Base-by-base conservation (phyloP, 2,113 vertebrate genomes). In the Geococcyx californianus region DNA sequence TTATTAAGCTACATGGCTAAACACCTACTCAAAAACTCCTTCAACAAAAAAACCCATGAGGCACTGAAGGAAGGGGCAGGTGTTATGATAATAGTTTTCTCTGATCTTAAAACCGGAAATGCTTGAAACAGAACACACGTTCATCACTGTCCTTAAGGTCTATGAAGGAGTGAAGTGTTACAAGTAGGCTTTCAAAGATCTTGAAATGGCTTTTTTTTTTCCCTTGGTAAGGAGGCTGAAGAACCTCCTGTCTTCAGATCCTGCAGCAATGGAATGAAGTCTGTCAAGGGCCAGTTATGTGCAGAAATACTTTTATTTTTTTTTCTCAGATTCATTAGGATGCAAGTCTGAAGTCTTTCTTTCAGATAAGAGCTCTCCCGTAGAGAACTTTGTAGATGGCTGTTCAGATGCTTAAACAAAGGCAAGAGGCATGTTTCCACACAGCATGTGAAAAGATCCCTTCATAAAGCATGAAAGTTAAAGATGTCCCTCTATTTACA, bases 261-360 rank as follows among this genome's bases (percentile, higher is more conserved):
- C 85, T 75, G 88, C 76, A 89, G 93, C 86, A 87, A 36, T 23
- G 55, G 82, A 96, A 91, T 45, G 64, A 94, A 95, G 83, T 81
- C 68, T 93, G 40, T 79, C 79, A 86, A 72, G 56, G 60, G 66
- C 44, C 58, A 60, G 56, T 74, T 68, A 38, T 3, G 28, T 66
- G 54, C 58, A 79, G 82, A 93, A 80, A 68, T 9, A 70, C 49
- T 8, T 7, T 13, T 6, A 10, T 38, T 54, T 16, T 40, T 40
- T 63, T 31, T 9, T 7, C 18, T 21, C 63, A 49, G 8, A 29
- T 84, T 77, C 69, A 72, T 88, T 78, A 83, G 29, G 60, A 77
- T 72, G 8, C 56, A 90, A 72, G 69, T 70, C 72, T 86, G 56
- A 88, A 80, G 82, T 88, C 81, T 72, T 42, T 82, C 66, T 78